These are phyloP conservation scores for Mamestra brassicae DNA, from an alignment of 2,888 invertebrate species.

Conservation along the genomic window DNA sequence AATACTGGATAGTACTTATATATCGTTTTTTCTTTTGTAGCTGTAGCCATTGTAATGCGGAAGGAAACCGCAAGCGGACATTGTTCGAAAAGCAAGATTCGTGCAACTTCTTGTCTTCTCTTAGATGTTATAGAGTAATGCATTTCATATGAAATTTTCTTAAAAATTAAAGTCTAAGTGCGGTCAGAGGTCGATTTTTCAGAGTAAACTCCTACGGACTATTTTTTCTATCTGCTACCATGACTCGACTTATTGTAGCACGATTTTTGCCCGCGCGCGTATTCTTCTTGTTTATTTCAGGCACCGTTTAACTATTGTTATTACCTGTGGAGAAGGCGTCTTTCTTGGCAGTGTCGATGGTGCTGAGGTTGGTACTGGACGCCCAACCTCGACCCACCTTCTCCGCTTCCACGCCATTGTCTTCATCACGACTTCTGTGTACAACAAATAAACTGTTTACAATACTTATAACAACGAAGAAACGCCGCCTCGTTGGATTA, in stretches of 20 bases:
- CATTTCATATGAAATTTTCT: too few relatives aligned
- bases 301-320: not conserved
- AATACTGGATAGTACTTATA: too few relatives aligned
- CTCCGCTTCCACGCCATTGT: constrained; percentile 85
- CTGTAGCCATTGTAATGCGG: not conserved
- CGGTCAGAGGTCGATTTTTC: too few relatives aligned
- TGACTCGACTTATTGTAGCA: too few relatives aligned
- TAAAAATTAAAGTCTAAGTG: too few relatives aligned
- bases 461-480: not conserved
- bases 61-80: not conserved
- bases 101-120: too few relatives aligned
- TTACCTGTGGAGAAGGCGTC: constrained; percentile 87
- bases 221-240: too few relatives aligned
- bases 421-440: constrained; percentile 87
- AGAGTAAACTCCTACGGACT: too few relatives aligned
- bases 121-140: too few relatives aligned
- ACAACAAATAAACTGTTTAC: constrained; percentile 15
- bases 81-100: not conserved
- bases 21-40: too few relatives aligned
- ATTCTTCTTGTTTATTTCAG: too few relatives aligned
- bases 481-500: not conserved
- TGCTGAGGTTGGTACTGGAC: constrained; percentile 93
- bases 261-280: too few relatives aligned
- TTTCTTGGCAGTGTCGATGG: constrained; percentile 84
- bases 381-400: constrained; percentile 93